A percentile compares a stretch with the other conserved stretches of the same genome.
phyloP scores from a whole-genome alignment of 2,888 invertebrate genomes.

The Crossocerus cetratus region DNA sequence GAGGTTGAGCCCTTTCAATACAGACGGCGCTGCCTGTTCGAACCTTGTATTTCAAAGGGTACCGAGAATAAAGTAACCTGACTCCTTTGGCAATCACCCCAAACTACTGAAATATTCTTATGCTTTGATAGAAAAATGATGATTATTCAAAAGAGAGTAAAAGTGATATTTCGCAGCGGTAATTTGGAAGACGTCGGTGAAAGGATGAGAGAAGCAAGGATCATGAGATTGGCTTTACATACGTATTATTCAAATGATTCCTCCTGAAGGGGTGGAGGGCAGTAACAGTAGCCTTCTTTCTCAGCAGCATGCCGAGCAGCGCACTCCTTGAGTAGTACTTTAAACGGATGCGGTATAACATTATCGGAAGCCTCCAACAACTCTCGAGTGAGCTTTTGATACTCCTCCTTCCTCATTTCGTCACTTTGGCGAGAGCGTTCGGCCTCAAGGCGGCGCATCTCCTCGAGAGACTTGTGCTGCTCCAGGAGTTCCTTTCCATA shows the following conservation, averaged over 20 bases:
- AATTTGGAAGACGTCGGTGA: background rate
- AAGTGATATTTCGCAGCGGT: background rate
- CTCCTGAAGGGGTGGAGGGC: slow-evolving; percentile 43
- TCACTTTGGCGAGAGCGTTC: slow-evolving; percentile 45
- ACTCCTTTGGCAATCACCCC: background rate
- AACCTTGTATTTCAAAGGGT: background rate
- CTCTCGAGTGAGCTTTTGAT: slow-evolving; percentile 53
- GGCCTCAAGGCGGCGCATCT: slow-evolving; percentile 41
- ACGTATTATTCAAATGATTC: background rate
- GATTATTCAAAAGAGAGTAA: background rate
- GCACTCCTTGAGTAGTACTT: slow-evolving; percentile 57
- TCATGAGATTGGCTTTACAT: background rate
- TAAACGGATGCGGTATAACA: slow-evolving; percentile 64
- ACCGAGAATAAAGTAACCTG: too few relatives aligned
- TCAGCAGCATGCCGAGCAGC: slow-evolving; percentile 49
- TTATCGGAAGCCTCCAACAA: slow-evolving; percentile 60
- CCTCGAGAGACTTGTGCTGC: slow-evolving; percentile 48
- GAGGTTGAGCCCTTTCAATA: background rate
- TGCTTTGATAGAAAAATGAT: background rate
- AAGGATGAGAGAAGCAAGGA: background rate
- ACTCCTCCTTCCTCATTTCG: slow-evolving; percentile 53
- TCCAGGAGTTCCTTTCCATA: slow-evolving; percentile 61
- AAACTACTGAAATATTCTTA: background rate
- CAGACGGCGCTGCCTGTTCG: slow-evolving; percentile 31
- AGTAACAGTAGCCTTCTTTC: slow-evolving; percentile 55